These are phyloP conservation scores for Alviniconcha strummeri DNA, from an alignment of 2,888 invertebrate species.

Conservation along the genomic window DNA sequence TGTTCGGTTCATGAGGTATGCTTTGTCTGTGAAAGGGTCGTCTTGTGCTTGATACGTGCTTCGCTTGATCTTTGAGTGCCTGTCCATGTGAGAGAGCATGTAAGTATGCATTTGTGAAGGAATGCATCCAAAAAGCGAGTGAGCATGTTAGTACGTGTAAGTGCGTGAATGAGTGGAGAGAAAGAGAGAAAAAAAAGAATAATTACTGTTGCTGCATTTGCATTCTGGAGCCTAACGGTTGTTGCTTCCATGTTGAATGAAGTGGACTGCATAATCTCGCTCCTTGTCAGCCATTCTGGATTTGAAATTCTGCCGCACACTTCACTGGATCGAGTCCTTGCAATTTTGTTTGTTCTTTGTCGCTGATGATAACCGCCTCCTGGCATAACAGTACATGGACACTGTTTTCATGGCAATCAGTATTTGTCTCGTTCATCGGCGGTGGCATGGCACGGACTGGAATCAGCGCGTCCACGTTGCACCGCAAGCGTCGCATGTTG, in stretches of 20 bases:
- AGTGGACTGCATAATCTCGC: slow-evolving; percentile 5
- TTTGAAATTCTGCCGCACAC: slow-evolving; percentile 20
- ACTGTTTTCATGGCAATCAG: slow-evolving; percentile 20
- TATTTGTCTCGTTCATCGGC: slow-evolving; percentile 13
- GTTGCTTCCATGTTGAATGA: background rate
- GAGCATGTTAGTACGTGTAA: background rate
- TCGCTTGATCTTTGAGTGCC: background rate
- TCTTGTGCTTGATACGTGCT: background rate
- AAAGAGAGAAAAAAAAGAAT: no score
- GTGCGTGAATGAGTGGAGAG: no score
- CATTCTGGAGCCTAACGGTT: background rate
- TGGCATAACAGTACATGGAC: background rate
- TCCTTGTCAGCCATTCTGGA: slow-evolving; percentile 24
- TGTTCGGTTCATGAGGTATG: slow-evolving; percentile 24
- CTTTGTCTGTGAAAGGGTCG: slow-evolving; percentile 15
- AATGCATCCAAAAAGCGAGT: background rate
- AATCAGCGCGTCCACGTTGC: background rate
- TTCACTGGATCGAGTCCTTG: slow-evolving; percentile 8
- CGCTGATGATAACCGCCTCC: no score
- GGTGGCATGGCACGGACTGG: no score
- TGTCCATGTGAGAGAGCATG: background rate
- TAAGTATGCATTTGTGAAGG: background rate
- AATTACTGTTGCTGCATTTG: background rate
- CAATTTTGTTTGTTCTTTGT: background rate
- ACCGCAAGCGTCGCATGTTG: background rate